Percentiles rank a stretch among this genome's conserved stretches.
Conservation (phyloP, 2,113 vertebrate species). For the Grammomys surdaster region DNA sequence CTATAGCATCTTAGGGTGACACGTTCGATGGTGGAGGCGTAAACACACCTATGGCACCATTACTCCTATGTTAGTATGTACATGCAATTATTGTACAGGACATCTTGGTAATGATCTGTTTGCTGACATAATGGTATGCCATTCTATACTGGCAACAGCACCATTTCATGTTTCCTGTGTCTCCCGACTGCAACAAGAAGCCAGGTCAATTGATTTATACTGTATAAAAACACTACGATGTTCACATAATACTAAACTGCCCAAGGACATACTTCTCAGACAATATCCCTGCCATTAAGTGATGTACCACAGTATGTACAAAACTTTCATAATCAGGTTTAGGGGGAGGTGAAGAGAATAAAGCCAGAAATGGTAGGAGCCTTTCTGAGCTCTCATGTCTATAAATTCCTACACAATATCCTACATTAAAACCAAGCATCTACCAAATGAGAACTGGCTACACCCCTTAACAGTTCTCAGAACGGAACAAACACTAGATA, state of each 20-base stretch:
- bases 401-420: not conserved
- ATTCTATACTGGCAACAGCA: too few species aligned
- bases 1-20: not conserved
- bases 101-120: not conserved
- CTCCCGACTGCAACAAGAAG: not conserved
- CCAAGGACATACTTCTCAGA: not conserved
- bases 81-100: not conserved
- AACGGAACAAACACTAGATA: not conserved
- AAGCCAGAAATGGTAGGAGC: not conserved
- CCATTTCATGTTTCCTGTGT: not conserved
- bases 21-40: not conserved
- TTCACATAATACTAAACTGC: not conserved
- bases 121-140: not conserved
- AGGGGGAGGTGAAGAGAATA: not conserved
- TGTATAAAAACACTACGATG: not conserved
- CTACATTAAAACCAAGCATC: not conserved
- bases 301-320: not conserved
- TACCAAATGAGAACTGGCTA: not conserved
- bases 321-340: not conserved
- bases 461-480: not conserved
- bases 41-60: not conserved
- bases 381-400: not conserved
- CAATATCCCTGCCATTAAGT: too few species aligned
- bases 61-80: not conserved
- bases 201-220: not conserved